Conservation (phyloP, 2,113 vertebrate species). For the Budorcas taxicolor region DNA sequence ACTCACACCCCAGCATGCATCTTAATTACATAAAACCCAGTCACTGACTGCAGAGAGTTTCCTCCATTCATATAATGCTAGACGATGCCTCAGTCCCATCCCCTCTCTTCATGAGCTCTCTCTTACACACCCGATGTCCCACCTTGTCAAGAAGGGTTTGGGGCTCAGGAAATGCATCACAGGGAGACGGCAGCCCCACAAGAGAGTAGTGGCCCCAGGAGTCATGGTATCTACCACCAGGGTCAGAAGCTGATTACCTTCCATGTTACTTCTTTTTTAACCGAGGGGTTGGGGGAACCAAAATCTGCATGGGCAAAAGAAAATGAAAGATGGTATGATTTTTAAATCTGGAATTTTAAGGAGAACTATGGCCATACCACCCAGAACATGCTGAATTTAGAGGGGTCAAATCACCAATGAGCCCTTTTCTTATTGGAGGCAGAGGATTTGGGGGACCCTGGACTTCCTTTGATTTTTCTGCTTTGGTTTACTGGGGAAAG, state of each 20-base stretch:
- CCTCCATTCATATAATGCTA: not conserved
- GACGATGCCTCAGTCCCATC: not conserved
- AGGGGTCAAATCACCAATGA: not conserved
- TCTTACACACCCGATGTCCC: not conserved
- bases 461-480: not conserved
- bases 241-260: not conserved
- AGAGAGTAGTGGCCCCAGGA: not conserved
- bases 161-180: not conserved
- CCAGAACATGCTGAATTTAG: not conserved
- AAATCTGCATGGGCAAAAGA: not conserved
- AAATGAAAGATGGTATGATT: not conserved
- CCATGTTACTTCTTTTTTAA: not conserved
- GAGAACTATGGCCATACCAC: not conserved
- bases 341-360: not conserved
- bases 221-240: not conserved
- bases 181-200: not conserved
- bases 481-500: slow-evolving; percentile 42
- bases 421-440: not conserved
- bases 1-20: not conserved
- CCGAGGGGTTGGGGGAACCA: not conserved
- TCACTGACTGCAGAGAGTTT: not conserved
- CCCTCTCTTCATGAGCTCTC: not conserved
- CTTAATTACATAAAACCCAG: not conserved
- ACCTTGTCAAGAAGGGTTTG: not conserved
- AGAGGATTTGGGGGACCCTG: not conserved